Evolutionary conservation across 2,113 vertebrate species (phyloP).

Genomic region (Papio anubis): DNA sequence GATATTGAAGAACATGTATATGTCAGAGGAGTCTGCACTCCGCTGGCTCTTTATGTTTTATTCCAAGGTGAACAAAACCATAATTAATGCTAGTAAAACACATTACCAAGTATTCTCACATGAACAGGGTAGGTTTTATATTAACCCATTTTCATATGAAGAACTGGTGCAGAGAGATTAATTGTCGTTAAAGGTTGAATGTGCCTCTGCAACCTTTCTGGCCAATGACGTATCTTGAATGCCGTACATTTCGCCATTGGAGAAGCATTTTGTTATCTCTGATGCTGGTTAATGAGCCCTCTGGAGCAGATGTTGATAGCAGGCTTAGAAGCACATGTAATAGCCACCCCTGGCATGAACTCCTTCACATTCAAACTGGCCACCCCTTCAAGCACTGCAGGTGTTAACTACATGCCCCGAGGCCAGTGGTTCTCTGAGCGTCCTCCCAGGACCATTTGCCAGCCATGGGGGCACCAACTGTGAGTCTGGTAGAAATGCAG

Average conservation of each 20-base stretch:
- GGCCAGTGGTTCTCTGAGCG: neutral
- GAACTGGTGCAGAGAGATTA: neutral
- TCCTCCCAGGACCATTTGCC: neutral
- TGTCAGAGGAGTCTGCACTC: neutral
- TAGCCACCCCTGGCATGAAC: no score
- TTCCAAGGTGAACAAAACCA: neutral
- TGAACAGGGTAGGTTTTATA: neutral
- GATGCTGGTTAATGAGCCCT: neutral
- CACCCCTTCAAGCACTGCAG: neutral
- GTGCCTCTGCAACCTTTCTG: neutral
- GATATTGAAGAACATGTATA: neutral
- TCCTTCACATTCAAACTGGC: neutral
- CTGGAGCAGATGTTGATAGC: no score
- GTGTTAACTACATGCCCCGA: neutral
- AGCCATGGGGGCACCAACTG: neutral
- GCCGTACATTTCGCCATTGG: accelerated
- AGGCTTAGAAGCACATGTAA: neutral
- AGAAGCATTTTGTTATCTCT: neutral
- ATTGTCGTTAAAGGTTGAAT: neutral
- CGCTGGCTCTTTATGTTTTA: neutral
- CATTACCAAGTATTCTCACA: slow-evolving; percentile 8
- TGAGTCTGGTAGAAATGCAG: neutral
- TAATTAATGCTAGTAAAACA: neutral
- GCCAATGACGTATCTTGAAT: neutral
- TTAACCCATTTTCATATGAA: neutral